phyloP scores from a whole-genome alignment of 2,888 invertebrate genomes.

The Mycogona germanica region DNA sequence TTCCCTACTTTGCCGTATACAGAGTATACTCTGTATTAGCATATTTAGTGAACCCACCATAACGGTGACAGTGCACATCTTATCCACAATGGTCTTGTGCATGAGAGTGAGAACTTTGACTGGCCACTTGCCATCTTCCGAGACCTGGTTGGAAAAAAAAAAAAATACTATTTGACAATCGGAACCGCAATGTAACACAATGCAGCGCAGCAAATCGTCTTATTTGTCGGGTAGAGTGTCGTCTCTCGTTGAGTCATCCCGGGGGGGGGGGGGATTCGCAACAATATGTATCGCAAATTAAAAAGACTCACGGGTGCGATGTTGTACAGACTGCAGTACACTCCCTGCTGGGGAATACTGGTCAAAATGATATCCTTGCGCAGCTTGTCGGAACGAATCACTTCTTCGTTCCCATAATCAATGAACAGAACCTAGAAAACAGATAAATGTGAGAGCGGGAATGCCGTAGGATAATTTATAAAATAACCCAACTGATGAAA shows the following conservation, averaged over 20 bases:
- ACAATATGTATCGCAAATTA: no score
- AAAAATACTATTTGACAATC: not conserved
- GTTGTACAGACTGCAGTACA: slow-evolving; percentile 45
- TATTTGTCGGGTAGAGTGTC: no score
- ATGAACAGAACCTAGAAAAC: slow-evolving; percentile 47
- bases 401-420: slow-evolving; percentile 71
- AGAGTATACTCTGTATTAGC: no score
- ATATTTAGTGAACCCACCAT: no score
- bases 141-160: not conserved
- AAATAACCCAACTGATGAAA: not conserved
- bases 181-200: no score
- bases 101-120: not conserved
- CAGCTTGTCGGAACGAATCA: slow-evolving; percentile 43
- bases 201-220: no score
- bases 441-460: not conserved
- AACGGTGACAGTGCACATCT: not conserved
- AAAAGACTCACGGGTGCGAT: slow-evolving; percentile 38
- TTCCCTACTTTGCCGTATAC: no score
- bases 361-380: slow-evolving; percentile 49
- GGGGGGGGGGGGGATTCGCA: no score
- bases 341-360: slow-evolving; percentile 52
- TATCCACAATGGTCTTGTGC: not conserved
- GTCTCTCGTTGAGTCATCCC: no score
- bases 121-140: slow-evolving; percentile 7
- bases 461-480: no score